phyloP scores from a whole-genome alignment of 2,113 vertebrate genomes.

The Percopsis transmontana region DNA sequence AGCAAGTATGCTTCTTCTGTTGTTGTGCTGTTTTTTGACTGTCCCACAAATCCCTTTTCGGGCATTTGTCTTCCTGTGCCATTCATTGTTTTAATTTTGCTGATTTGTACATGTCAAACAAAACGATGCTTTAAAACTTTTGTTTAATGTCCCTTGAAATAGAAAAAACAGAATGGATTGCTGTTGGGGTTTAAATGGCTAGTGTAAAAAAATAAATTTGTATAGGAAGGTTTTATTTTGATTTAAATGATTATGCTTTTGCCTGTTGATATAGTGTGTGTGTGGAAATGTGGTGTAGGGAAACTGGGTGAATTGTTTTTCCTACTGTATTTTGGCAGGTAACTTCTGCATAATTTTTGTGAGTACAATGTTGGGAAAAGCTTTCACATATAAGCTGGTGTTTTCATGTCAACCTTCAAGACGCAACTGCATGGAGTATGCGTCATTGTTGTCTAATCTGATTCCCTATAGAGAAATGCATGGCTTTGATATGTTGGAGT shows the following conservation, averaged over 20 bases:
- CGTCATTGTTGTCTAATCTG: background rate
- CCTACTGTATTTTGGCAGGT: conserved; percentile 16
- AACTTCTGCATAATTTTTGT: conserved; percentile 4
- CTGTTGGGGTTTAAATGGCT: background rate
- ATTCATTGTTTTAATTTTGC: conserved; percentile 31
- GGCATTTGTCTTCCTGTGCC: conserved; percentile 49
- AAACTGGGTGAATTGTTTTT: conserved; percentile 48
- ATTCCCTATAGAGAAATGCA: background rate
- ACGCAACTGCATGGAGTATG: background rate
- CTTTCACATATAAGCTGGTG: conserved; percentile 18
- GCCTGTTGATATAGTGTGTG: conserved; percentile 65
- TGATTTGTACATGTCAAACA: conserved; percentile 23
- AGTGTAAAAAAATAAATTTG: background rate
- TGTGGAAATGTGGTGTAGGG: conserved; percentile 24
- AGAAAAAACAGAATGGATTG: background rate
- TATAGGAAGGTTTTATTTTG: conserved; percentile 6
- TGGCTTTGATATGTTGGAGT: background rate
- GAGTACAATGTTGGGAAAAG: conserved; percentile 6
- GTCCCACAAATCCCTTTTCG: background rate
- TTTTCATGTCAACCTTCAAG: conserved; percentile 29
- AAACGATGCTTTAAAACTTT: conserved; percentile 13
- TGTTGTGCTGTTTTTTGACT: conserved; percentile 12
- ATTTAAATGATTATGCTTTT: conserved; percentile 33
- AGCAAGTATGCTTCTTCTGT: conserved; percentile 30
- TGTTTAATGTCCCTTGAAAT: background rate